Conservation (phyloP, 2,113 vertebrate species). For the Clarias batrachus region DNA sequence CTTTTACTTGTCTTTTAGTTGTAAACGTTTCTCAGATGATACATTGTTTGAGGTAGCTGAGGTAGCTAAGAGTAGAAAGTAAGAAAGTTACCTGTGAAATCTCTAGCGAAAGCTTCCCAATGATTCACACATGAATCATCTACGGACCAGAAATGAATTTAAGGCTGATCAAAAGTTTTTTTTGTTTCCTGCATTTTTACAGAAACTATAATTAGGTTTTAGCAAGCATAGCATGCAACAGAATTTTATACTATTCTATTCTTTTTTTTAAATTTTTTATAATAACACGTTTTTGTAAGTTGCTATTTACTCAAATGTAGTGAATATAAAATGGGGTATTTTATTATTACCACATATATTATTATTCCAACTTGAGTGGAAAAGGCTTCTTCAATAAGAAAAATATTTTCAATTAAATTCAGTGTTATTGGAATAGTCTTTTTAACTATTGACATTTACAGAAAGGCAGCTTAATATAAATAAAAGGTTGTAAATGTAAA, state of each 20-base stretch:
- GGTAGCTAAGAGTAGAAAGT: slow-evolving; percentile 13
- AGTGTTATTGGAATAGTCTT: no score
- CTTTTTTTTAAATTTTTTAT: no score
- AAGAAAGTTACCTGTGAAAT: neutral
- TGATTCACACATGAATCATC: neutral
- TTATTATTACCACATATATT: no score
- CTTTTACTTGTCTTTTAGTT: neutral
- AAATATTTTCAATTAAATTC: no score
- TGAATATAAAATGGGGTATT: neutral
- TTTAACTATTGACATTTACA: no score
- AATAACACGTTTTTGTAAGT: neutral
- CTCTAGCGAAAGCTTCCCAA: neutral
- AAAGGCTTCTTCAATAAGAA: neutral
- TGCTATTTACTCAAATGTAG: neutral
- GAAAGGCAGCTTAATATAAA: no score
- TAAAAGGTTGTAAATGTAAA: neutral
- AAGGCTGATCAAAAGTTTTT: neutral
- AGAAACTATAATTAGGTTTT: neutral
- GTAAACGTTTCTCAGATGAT: neutral
- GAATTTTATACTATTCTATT: no score
- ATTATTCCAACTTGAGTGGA: no score
- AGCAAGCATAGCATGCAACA: neutral
- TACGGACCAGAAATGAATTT: neutral
- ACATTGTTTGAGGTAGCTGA: neutral
- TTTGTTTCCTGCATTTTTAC: neutral